phyloP scores from a whole-genome alignment of 1,140 invertebrate genomes.

The Nixonia krombeini region DNA sequence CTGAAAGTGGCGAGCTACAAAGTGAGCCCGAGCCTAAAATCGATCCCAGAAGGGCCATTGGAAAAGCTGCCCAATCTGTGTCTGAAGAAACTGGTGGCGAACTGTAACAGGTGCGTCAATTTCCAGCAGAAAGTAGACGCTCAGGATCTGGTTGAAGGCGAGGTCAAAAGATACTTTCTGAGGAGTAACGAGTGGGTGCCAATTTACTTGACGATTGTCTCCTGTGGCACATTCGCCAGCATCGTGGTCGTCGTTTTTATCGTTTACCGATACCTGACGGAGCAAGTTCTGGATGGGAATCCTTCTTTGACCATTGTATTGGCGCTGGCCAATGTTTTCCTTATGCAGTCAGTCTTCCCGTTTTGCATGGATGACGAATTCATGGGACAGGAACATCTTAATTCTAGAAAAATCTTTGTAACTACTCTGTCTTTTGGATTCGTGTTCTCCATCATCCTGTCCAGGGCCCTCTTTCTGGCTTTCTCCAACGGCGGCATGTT shows the following conservation, averaged over 20 bases:
- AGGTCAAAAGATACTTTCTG: slow-evolving; percentile 37
- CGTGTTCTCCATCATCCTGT: slow-evolving; percentile 74
- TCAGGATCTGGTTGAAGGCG: not conserved
- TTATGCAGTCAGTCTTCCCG: slow-evolving; percentile 71
- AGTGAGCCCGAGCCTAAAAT: slow-evolving; percentile 32
- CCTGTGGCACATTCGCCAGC: slow-evolving; percentile 67
- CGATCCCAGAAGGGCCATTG: slow-evolving; percentile 25
- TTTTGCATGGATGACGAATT: slow-evolving; percentile 71
- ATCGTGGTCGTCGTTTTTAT: slow-evolving; percentile 71
- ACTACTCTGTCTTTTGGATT: slow-evolving; percentile 72
- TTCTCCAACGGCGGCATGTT: slow-evolving; percentile 74
- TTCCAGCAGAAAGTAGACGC: slow-evolving; percentile 33
- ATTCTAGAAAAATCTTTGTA: slow-evolving; percentile 71
- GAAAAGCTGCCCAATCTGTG: slow-evolving; percentile 51
- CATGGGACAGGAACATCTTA: slow-evolving; percentile 55
- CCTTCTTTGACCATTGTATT: slow-evolving; percentile 72
- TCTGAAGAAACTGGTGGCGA: slow-evolving; percentile 33
- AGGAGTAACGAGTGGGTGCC: slow-evolving; percentile 68
- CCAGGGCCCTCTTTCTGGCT: slow-evolving; percentile 74
- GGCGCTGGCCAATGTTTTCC: slow-evolving; percentile 69
- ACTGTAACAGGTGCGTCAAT: slow-evolving; percentile 58
- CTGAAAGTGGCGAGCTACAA: slow-evolving; percentile 43
- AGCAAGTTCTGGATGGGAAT: slow-evolving; percentile 73
- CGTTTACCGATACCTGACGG: slow-evolving; percentile 69
- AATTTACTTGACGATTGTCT: slow-evolving; percentile 67